Base-by-base conservation (phyloP, 2,888 invertebrate genomes). In the Sialis lutaria region DNA sequence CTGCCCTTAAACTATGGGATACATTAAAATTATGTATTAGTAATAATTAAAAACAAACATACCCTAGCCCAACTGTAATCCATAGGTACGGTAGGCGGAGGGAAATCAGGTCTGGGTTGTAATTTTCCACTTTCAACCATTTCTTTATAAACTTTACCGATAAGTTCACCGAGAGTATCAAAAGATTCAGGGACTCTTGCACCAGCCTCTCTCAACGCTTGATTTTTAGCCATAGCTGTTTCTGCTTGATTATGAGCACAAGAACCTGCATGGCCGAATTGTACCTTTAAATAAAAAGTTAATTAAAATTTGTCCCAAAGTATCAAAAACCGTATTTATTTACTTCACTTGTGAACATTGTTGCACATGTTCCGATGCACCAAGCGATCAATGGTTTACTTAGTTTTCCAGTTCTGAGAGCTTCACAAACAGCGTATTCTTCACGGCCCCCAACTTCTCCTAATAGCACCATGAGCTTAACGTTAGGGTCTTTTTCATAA, bases 61-160 rank as follows among this genome's bases (percentile, higher is more conserved):
- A 77, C 77, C 65, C 90, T 77, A 0, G 97, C 97, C 97, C 97
- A 98, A 52, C 85, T 89, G 65, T 91, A 98, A 66, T 98, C 97
- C 97, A 98, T 97, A 6, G 97, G 97, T n/a, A 98, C 96, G 12
- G 97, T 96, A 2, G 98, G 98, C 34, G 98, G 98, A 7, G 96
- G 92, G 45, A 88, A 77, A 65, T 99, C 97, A 40, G 87, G 82
- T 55, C 81, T 79, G 0, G 91, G 91, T 6, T 86, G 78, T 56
- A 99, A 86, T 46, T 75, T 74, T 37, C 93, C 92, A 12, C 77
- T 74, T 45, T 75, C 72, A 0, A 98, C 92, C 50, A 98, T 69
- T 44, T 75, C 67, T 44, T 72, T 67, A 63, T 86, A 89, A 0
- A 87, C 85, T 54, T 71, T 74, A 58, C 75, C 75, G 54, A 92